These are phyloP conservation scores for Pachyramphus minor DNA, from an alignment of 2,113 vertebrate genomes.

Conservation along the genomic window DNA sequence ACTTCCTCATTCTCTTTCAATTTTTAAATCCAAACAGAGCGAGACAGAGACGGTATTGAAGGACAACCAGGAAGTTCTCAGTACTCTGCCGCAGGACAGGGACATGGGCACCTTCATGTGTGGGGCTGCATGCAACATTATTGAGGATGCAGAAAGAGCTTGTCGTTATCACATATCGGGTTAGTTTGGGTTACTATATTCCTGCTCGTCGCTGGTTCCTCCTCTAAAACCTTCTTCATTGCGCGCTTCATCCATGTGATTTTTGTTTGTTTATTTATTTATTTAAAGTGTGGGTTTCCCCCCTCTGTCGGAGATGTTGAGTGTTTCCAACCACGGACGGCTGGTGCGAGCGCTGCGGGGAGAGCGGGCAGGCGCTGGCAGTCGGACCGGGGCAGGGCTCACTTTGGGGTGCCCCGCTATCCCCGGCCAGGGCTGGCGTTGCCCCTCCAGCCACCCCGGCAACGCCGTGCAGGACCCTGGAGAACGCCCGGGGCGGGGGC, in stretches of 20 bases:
- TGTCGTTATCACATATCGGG: not conserved
- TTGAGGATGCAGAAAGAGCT: not conserved
- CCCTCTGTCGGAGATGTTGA: not conserved
- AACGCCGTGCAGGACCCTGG: not conserved
- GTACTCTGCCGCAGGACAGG: not conserved
- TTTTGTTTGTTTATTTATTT: not conserved
- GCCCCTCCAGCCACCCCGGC: no score
- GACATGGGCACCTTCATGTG: not conserved
- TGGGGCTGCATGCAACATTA: not conserved
- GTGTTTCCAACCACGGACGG: not conserved
- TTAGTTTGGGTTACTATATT: not conserved
- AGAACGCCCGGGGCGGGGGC: not conserved
- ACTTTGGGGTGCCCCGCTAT: rapidly evolving
- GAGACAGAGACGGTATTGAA: not conserved
- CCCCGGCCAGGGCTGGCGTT: not conserved
- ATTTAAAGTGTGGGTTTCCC: rapidly evolving
- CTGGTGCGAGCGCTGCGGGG: not conserved
- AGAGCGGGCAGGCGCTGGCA: not conserved
- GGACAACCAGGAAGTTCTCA: not conserved
- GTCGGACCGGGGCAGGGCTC: not conserved
- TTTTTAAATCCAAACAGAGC: not conserved
- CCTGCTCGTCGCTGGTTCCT: not conserved
- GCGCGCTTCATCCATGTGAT: not conserved
- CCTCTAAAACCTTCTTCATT: not conserved
- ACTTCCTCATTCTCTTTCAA: not conserved